These are phyloP conservation scores for Chromoteleia sp. DNA, from an alignment of 2,888 invertebrate species.

Conservation along the genomic window DNA sequence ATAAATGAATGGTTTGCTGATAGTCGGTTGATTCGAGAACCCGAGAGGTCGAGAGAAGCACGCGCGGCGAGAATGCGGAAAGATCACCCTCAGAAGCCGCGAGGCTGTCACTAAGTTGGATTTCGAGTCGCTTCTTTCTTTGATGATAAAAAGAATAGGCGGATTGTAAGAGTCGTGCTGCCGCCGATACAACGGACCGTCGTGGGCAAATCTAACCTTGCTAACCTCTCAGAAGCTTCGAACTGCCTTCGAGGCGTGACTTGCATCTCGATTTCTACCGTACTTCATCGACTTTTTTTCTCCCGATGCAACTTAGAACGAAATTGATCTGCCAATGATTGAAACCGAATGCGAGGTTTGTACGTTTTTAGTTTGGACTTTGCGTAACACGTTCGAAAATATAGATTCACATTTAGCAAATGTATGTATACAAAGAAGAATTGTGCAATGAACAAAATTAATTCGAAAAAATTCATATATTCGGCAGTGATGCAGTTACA, in stretches of 20 bases:
- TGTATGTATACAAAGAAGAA: too few species aligned
- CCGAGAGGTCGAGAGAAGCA: not conserved
- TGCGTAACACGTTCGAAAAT: too few species aligned
- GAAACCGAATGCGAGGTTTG: not conserved
- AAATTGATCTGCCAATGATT: constrained; percentile 74
- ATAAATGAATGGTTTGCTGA: too few species aligned
- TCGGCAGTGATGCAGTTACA: too few species aligned
- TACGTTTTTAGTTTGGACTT: not conserved
- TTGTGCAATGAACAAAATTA: too few species aligned
- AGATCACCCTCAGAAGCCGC: constrained; percentile 78
- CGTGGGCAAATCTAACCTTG: constrained; percentile 67
- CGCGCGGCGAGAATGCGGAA: constrained; percentile 29
- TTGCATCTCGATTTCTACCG: constrained; percentile 79
- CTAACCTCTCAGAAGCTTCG: constrained; percentile 76
- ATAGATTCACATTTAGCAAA: too few species aligned
- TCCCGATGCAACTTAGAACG: constrained; percentile 74
- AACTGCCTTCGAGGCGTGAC: constrained; percentile 76
- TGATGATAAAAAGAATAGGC: constrained; percentile 73
- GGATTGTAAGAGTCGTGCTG: constrained; percentile 75
- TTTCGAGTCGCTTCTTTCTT: constrained; percentile 75
- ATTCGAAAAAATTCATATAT: too few species aligned
- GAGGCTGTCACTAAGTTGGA: constrained; percentile 79
- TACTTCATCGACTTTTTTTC: constrained; percentile 74
- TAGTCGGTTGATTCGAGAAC: too few species aligned
- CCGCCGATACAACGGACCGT: constrained; percentile 55